phyloP scores from a whole-genome alignment of 2,888 invertebrate species.

The Mythimna lalbum region DNA sequence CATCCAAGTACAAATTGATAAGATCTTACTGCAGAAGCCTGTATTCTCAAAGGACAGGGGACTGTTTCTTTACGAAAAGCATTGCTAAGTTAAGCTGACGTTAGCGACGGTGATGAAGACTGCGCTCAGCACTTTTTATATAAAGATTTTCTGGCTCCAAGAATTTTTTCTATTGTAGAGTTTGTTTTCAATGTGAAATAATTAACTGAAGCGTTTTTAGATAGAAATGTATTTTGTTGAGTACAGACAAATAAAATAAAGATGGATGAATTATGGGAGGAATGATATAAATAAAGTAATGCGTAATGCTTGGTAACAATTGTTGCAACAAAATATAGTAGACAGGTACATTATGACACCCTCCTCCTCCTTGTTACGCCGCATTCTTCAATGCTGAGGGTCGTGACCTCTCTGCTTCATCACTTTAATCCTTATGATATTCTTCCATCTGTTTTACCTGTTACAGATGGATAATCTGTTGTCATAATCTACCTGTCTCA shows the following conservation, averaged over 20 bases:
- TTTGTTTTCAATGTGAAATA: not conserved
- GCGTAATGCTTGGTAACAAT: not conserved
- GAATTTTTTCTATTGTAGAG: not conserved
- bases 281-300: not conserved
- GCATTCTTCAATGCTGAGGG: too few species aligned
- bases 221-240: not conserved
- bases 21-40: slow-evolving; percentile 6
- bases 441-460: too few species aligned
- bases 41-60: not conserved
- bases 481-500: too few species aligned
- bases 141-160: not conserved
- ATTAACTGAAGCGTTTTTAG: not conserved
- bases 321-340: too few species aligned
- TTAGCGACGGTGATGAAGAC: slow-evolving; percentile 12
- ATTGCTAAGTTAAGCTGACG: slow-evolving; percentile 22
- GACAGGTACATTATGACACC: too few species aligned
- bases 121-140: slow-evolving; percentile 10
- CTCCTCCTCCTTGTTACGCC: too few species aligned
- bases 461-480: too few species aligned
- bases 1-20: slow-evolving; percentile 21
- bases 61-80: slow-evolving; percentile 16
- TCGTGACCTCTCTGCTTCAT: too few species aligned
- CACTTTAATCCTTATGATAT: too few species aligned
- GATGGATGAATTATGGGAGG: not conserved
- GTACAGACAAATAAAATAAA: not conserved